A percentile compares a stretch with the other conserved stretches of the same genome.
Evolutionary conservation across 2,888 invertebrate species (phyloP).

Genomic region (Lapara coniferarum): DNA sequence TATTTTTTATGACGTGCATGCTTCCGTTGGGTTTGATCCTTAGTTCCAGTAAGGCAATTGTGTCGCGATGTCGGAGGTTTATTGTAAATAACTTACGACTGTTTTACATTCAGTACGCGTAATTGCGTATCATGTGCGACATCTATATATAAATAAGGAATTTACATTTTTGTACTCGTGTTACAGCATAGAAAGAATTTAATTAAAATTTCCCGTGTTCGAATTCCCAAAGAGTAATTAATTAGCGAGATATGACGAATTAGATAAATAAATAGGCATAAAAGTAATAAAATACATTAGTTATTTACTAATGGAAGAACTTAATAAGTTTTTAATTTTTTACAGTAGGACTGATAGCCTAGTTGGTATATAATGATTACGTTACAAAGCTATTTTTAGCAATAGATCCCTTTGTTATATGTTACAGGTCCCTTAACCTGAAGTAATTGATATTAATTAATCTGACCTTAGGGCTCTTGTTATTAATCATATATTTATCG

Average conservation of each 20-base stretch:
- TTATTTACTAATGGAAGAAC: too few relatives aligned
- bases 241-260: neutral
- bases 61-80: constrained; percentile 4
- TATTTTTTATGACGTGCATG: constrained; percentile 31
- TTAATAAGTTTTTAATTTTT: too few relatives aligned
- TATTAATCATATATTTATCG: too few relatives aligned
- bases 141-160: constrained; percentile 43
- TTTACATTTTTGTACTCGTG: constrained; percentile 41
- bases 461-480: too few relatives aligned
- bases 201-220: constrained; percentile 37
- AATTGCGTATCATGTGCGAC: constrained; percentile 42
- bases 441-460: too few relatives aligned
- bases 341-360: too few relatives aligned
- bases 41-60: constrained; percentile 1
- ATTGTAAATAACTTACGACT: constrained; percentile 36
- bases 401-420: too few relatives aligned
- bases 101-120: constrained; percentile 48
- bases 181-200: constrained; percentile 46
- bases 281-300: too few relatives aligned
- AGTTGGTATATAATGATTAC: too few relatives aligned
- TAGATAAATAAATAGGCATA: neutral
- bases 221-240: neutral
- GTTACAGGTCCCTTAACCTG: too few relatives aligned
- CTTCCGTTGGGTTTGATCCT: constrained; percentile 34
- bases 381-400: too few relatives aligned